Conservation (phyloP, 2,113 vertebrate genomes). For the Acanthisitta chloris region DNA sequence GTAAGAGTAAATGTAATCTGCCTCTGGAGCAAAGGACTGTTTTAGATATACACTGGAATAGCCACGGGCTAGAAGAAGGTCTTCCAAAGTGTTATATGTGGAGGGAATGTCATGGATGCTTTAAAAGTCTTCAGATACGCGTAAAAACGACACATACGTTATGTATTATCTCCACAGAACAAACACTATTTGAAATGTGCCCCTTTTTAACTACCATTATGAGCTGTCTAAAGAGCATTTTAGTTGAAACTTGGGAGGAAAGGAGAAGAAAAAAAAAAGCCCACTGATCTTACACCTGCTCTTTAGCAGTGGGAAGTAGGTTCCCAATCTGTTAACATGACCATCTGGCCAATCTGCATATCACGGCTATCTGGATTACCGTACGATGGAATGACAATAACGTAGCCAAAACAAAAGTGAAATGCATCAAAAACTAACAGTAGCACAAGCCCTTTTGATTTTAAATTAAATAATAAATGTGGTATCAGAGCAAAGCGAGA, state of each 20-base stretch:
- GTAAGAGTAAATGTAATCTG: neutral
- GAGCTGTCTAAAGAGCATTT: slow-evolving; percentile 53
- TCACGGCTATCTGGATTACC: slow-evolving; percentile 72
- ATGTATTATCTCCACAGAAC: neutral
- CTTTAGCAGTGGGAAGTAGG: slow-evolving; percentile 80
- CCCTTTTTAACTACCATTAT: slow-evolving; percentile 30
- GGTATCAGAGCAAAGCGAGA: slow-evolving; percentile 9
- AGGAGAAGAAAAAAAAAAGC: neutral
- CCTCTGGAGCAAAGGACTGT: neutral
- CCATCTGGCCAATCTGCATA: slow-evolving; percentile 82
- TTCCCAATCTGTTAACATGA: slow-evolving; percentile 80
- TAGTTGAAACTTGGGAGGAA: slow-evolving; percentile 46
- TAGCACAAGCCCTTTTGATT: slow-evolving; percentile 41
- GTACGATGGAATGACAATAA: slow-evolving; percentile 77
- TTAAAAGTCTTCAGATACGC: neutral
- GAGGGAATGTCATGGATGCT: neutral
- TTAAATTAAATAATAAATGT: slow-evolving; percentile 57
- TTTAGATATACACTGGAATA: neutral
- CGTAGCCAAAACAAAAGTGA: slow-evolving; percentile 68
- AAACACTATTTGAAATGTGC: slow-evolving; percentile 13
- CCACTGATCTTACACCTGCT: slow-evolving; percentile 79
- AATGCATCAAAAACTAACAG: slow-evolving; percentile 61
- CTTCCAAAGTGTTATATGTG: neutral
- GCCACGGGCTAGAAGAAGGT: neutral
- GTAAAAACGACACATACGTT: neutral